Evolutionary conservation across 2,797 vertebrate species (phyloP), one percentile per base, ranked within the genome.

Genomic region (Amniataba percoides): DNA sequence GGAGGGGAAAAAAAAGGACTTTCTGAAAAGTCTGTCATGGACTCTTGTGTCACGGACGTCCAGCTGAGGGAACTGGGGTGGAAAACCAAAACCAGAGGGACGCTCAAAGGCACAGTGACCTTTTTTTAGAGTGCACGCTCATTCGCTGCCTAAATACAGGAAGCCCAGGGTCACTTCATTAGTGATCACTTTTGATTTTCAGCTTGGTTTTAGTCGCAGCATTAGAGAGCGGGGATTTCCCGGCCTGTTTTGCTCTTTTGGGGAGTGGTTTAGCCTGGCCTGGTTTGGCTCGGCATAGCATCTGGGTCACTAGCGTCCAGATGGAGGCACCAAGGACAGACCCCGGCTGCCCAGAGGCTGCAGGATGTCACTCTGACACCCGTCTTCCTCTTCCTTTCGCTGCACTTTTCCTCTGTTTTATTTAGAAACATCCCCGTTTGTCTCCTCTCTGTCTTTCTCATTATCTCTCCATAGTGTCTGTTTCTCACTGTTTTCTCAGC

Each of bases 51-150:
- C 74, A 85, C 45, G 0, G 65, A 83, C 39, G 51, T 78, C 64
- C 84, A 87, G 75, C 76, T 86, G 85, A 83, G 67, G 78, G 87
- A 91, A 86, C n/a, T 89, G 72, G 73, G 79, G 85, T 89, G 82
- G 71, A 92, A 92, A 92, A 83, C 67, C 57, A 62, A 77, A 87
- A 75, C 51, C 80, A 78, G 70, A 85, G 71, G 57, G 71, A 55
- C 69, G 55, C 83, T 78, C 73, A 80, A 55, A 74, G 76, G 55
- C 80, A 64, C 36, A 52, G 10, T 61, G 81, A 72, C 63, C 64
- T 51, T 52, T 68, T 48, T 82, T 80, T 63, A 46, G 27, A 71
- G 56, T 49, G 16, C 25, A 42, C 77, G 53, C 58, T 66, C 10
- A 80, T 59, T 9, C 34, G 70, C 62, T 78, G 52, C 7, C 11